Conservation (phyloP, 2,797 vertebrate genomes). For the Enteromius radiatus region DNA sequence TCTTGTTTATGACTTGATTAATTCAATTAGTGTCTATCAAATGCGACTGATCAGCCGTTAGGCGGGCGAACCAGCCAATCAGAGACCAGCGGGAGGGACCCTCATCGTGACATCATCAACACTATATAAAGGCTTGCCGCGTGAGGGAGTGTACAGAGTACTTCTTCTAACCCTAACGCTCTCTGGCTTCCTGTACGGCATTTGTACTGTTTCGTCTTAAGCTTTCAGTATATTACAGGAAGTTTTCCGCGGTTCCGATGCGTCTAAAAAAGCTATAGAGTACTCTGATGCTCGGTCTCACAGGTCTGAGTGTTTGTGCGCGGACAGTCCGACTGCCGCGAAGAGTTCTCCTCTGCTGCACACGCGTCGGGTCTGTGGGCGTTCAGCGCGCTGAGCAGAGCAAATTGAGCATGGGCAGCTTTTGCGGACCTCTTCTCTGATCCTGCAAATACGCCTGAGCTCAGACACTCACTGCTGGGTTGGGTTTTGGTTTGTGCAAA, state of each 20-base stretch:
- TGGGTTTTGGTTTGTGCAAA: not conserved
- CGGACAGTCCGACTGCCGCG: slow-evolving; percentile 59
- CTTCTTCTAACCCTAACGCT: slow-evolving; percentile 53
- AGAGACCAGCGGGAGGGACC: not conserved
- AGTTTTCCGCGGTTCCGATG: slow-evolving; percentile 7
- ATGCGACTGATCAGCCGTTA: slow-evolving; percentile 13
- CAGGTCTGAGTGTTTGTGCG: slow-evolving; percentile 34
- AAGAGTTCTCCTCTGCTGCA: slow-evolving; percentile 58
- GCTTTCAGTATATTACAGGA: slow-evolving; percentile 62
- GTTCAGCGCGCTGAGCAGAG: slow-evolving; percentile 41
- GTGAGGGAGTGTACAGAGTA: rapidly evolving
- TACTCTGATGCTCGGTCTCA: slow-evolving; percentile 54
- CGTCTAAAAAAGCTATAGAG: slow-evolving; percentile 56
- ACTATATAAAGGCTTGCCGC: slow-evolving; percentile 18
- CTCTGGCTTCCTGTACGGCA: slow-evolving; percentile 8
- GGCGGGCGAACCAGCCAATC: slow-evolving; percentile 50
- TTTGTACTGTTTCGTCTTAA: slow-evolving; percentile 51
- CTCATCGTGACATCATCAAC: not conserved
- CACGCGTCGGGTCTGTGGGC: not conserved
- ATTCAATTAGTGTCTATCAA: not conserved
- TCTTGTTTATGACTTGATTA: not conserved
- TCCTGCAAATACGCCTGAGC: slow-evolving; percentile 24
- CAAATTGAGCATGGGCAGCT: slow-evolving; percentile 47
- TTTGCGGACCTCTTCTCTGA: slow-evolving; percentile 38
- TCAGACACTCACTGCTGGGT: slow-evolving; percentile 40